phyloP scores from a whole-genome alignment of 2,888 invertebrate species.

The Phania funesta region DNA sequence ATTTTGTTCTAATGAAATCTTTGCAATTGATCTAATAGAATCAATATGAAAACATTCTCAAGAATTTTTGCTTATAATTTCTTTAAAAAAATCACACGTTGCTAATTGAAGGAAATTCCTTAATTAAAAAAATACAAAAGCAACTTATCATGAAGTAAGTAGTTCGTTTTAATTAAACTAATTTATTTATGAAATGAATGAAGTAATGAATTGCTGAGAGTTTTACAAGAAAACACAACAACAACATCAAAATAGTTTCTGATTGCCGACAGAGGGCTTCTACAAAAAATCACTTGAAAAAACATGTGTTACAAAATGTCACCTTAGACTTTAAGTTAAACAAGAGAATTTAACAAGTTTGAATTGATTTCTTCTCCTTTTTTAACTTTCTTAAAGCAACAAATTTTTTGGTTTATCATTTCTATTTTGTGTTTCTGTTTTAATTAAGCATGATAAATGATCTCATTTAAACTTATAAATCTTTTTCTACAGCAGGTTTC shows the following conservation, averaged over 20 bases:
- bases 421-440: conserved; percentile 68
- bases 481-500: conserved; percentile 74
- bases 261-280: background rate
- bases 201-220: conserved; percentile 31
- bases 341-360: conserved; percentile 41
- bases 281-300: conserved; percentile 1
- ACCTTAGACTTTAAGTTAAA: conserved; percentile 31
- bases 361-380: background rate
- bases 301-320: conserved; percentile 62
- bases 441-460: conserved; percentile 79
- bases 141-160: conserved; percentile 40
- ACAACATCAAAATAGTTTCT: too few relatives aligned
- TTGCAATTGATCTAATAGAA: conserved; percentile 55
- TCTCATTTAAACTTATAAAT: conserved; percentile 77
- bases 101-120: conserved; percentile 60
- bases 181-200: conserved; percentile 23
- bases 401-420: conserved; percentile 37
- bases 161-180: conserved; percentile 30
- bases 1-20: conserved; percentile 44
- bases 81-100: conserved; percentile 10
- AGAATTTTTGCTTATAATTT: conserved; percentile 53
- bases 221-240: conserved; percentile 9
- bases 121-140: background rate
- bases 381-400: background rate
- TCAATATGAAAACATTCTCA: conserved; percentile 40